phyloP scores from a whole-genome alignment of 1,140 invertebrate species.

The Uloborus diversus region DNA sequence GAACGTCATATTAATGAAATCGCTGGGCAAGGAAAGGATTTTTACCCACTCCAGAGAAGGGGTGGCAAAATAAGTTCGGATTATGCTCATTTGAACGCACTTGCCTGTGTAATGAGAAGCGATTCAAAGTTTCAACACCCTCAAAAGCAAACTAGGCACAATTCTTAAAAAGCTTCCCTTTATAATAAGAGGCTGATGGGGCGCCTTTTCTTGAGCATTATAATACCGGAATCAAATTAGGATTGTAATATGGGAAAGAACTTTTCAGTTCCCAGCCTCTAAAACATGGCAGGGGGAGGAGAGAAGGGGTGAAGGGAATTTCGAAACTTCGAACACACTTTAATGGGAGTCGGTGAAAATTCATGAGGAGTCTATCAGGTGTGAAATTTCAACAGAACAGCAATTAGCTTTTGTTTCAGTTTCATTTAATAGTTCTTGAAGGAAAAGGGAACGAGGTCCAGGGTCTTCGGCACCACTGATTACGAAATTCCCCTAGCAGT shows the following conservation, averaged over 20 bases:
- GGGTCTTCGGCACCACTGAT: too few relatives aligned
- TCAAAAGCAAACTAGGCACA: not conserved
- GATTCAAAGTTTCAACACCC: not conserved
- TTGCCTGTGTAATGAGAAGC: not conserved
- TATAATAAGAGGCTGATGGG: not conserved
- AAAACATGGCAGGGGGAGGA: too few relatives aligned
- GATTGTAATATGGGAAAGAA: not conserved
- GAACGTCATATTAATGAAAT: constrained; percentile 33
- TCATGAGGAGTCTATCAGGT: not conserved
- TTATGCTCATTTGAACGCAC: not conserved
- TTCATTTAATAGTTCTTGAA: too few relatives aligned
- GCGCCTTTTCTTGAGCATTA: not conserved
- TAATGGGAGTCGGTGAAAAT: not conserved
- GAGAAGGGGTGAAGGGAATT: too few relatives aligned
- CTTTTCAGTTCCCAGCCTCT: not conserved
- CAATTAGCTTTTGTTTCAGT: not conserved
- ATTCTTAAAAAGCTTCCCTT: constrained; percentile 2
- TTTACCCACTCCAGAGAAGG: not conserved
- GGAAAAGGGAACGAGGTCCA: too few relatives aligned
- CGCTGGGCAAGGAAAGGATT: not conserved
- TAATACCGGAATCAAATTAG: constrained; percentile 22
- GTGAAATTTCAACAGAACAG: not conserved
- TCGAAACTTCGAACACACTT: too few relatives aligned
- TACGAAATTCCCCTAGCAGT: too few relatives aligned
- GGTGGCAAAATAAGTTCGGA: not conserved